Base-by-base conservation (phyloP, 2,113 vertebrate species). In the Tringa solitaria region DNA sequence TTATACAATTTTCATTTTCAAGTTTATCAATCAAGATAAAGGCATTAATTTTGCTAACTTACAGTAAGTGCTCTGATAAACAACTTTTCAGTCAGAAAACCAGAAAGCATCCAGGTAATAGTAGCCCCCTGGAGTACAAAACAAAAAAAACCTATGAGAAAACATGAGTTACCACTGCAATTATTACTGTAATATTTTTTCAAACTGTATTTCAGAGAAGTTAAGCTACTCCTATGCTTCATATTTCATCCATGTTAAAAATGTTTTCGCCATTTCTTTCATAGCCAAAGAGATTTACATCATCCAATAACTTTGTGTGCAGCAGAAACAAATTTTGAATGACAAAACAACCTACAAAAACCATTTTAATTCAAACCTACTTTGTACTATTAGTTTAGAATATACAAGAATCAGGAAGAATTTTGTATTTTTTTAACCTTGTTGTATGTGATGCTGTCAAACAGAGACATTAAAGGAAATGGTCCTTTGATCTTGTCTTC, bases 41-140 rank as follows among this genome's bases (percentile, higher is more conserved):
- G 22, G 35, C 3, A 2, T 67, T 46, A 41, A 43, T 87, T 95
- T 91, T 95, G 56, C 50, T 77, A 96, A 97, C 98, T 98, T 94
- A 98, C 98, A 77, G 86, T 96, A 46, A 98, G 96, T 51, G 98
- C 97, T 37, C 90, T 97, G 70, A 97, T 64, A 91, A 98, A 98
- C 61, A 98, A 51, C 61, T 84, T 96, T 67, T 98, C 97, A 72
- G 93, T 96, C 87, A 98, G 84, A 90, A 98, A 98, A 48, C 83
- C 78, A 54, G 97, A 97, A 89, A 98, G 96, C 98, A 98, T 98
- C 88, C 97, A 95, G 30, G 96, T 89, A 91, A 98, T 41, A 82
- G 96, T 96, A 10, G 98, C 97, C 19, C 98, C 98, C 98, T 98
- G 65, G 50, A 67, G 56, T n/a, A 90, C 4, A 87, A 51, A 91